A percentile compares a stretch with the other conserved stretches of the same genome.
phyloP scores from a whole-genome alignment of 92 coral and sea anemone genomes.

The Scolanthus callimorphus region DNA sequence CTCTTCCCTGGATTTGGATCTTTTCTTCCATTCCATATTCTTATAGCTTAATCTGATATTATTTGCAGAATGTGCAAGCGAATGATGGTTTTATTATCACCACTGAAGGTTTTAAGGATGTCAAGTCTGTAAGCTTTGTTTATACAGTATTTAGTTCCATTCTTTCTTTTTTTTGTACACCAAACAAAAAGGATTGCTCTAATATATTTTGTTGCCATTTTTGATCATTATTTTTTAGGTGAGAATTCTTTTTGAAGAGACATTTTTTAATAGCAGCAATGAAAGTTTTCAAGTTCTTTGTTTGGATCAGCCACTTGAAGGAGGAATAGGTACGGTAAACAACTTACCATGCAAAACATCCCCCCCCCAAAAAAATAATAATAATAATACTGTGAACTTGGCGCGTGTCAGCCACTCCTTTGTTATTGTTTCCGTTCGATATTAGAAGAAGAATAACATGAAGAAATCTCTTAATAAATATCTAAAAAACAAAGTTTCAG shows the following conservation, averaged over 20 bases:
- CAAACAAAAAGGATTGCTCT: too few relatives aligned
- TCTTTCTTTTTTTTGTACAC: too few relatives aligned
- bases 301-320: conserved; percentile 94
- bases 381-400: too few relatives aligned
- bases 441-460: too few relatives aligned
- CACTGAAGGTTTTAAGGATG: conserved; percentile 95
- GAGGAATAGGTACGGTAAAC: conserved; percentile 82
- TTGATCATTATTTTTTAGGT: conserved; percentile 40
- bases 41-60: not conserved
- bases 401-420: too few relatives aligned
- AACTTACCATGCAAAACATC: too few relatives aligned
- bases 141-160: not conserved
- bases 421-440: too few relatives aligned
- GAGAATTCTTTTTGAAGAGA: conserved; percentile 89
- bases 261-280: conserved; percentile 80
- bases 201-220: not conserved
- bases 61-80: conserved; percentile 78
- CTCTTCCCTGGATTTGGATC: too few relatives aligned
- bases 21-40: too few relatives aligned
- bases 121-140: conserved; percentile 70
- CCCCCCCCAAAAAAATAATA: too few relatives aligned
- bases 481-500: too few relatives aligned
- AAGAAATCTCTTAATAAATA: too few relatives aligned
- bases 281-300: conserved; percentile 92
- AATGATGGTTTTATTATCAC: conserved; percentile 92